Conservation (phyloP, 2,113 vertebrate species). For the Athene noctua region DNA sequence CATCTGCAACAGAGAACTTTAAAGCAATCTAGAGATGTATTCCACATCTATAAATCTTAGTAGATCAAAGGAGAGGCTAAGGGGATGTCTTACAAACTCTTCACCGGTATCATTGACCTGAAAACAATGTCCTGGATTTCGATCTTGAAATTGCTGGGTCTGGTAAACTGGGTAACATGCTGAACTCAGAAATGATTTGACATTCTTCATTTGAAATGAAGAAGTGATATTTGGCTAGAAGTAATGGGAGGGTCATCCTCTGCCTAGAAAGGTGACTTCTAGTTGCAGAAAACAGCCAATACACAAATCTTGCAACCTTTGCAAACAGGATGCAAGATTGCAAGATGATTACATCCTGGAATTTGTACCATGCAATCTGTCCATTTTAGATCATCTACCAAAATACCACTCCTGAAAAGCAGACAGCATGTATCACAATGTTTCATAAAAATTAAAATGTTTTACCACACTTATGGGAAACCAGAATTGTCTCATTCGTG, state of each 20-base stretch:
- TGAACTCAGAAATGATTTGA: background rate
- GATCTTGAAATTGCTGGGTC: background rate
- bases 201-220: background rate
- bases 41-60: background rate
- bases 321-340: background rate
- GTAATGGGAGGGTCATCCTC: background rate
- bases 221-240: background rate
- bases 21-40: background rate
- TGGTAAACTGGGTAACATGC: background rate
- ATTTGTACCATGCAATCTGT: background rate
- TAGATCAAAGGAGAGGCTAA: background rate
- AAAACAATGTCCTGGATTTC: background rate
- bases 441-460: background rate
- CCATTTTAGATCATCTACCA: background rate
- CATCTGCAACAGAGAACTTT: background rate
- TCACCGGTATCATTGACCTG: background rate
- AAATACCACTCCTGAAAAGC: background rate
- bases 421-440: background rate
- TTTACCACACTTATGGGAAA: background rate
- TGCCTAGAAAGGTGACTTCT: background rate
- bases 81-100: background rate
- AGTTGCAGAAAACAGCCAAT: background rate
- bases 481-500: accelerated
- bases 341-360: background rate
- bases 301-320: background rate